phyloP scores from a whole-genome alignment of 2,888 invertebrate genomes.

The Acrobasis repandana region DNA sequence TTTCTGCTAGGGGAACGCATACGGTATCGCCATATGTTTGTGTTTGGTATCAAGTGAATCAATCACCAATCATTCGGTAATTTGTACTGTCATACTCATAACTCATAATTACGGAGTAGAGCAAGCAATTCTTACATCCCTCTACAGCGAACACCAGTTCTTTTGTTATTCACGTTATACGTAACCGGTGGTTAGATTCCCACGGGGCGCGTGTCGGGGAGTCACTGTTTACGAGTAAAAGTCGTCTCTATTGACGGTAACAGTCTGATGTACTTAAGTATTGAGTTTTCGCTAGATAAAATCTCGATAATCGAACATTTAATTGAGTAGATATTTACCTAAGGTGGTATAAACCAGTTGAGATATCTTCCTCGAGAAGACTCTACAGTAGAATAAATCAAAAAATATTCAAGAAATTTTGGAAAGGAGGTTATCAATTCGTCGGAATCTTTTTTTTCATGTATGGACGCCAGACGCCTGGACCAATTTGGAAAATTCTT shows the following conservation, averaged over 20 bases:
- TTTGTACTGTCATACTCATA: constrained; percentile 25
- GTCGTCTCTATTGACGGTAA: constrained; percentile 6
- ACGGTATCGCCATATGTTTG: neutral
- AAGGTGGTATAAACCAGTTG: too few species aligned
- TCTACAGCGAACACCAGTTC: constrained; percentile 17
- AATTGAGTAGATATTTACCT: too few species aligned
- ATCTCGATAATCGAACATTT: too few species aligned
- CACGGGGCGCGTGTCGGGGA: constrained; percentile 41
- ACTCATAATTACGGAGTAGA: constrained; percentile 31
- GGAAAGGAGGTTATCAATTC: too few species aligned
- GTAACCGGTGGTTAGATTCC: constrained; percentile 38
- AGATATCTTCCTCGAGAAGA: too few species aligned
- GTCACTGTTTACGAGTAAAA: constrained; percentile 13
- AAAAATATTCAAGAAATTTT: too few species aligned
- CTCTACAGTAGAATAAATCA: too few species aligned
- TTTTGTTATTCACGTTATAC: constrained; percentile 25
- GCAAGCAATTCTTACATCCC: constrained; percentile 30
- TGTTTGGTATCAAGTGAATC: constrained; percentile 28
- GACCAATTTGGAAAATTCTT: too few species aligned
- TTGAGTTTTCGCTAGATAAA: neutral
- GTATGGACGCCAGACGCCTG: too few species aligned
- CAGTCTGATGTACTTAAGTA: neutral
- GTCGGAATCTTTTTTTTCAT: too few species aligned
- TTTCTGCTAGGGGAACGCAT: too few species aligned
- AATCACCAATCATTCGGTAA: constrained; percentile 29